Percentiles rank a stretch among this genome's conserved stretches.
phyloP scores from a whole-genome alignment of 1,140 invertebrate genomes.

The Acyrthosiphon pisum region DNA sequence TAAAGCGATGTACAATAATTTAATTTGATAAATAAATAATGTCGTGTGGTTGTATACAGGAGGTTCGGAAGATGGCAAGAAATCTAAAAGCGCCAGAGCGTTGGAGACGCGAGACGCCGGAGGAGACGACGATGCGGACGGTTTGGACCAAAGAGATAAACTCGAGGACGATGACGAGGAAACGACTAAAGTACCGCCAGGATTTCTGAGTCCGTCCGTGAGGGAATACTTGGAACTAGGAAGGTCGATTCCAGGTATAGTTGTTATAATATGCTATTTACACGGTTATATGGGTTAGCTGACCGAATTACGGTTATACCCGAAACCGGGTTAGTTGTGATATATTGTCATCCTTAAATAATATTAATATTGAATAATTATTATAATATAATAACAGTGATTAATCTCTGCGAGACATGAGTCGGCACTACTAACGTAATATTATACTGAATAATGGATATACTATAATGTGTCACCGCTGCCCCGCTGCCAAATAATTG shows the following conservation, averaged over 20 bases:
- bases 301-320: neutral
- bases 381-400: neutral
- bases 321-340: neutral
- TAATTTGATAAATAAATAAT: neutral
- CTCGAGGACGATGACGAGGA: slow-evolving; percentile 58
- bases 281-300: neutral
- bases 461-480: neutral
- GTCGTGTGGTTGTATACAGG: slow-evolving; percentile 37
- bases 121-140: slow-evolving; percentile 27
- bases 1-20: neutral
- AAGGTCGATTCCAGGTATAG: slow-evolving; percentile 84
- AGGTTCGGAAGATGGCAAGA: slow-evolving; percentile 59
- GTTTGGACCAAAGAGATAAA: slow-evolving; percentile 57
- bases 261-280: slow-evolving; percentile 46
- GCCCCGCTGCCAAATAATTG: slow-evolving; percentile 27
- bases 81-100: slow-evolving; percentile 58
- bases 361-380: neutral
- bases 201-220: slow-evolving; percentile 83
- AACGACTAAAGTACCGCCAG: slow-evolving; percentile 68
- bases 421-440: neutral
- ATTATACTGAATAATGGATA: neutral
- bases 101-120: slow-evolving; percentile 29
- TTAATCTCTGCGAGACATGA: neutral
- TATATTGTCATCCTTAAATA: too few relatives aligned
- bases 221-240: slow-evolving; percentile 83